Base-by-base conservation (phyloP, 1,140 invertebrate species). In the Drosophila micromelanica region DNA sequence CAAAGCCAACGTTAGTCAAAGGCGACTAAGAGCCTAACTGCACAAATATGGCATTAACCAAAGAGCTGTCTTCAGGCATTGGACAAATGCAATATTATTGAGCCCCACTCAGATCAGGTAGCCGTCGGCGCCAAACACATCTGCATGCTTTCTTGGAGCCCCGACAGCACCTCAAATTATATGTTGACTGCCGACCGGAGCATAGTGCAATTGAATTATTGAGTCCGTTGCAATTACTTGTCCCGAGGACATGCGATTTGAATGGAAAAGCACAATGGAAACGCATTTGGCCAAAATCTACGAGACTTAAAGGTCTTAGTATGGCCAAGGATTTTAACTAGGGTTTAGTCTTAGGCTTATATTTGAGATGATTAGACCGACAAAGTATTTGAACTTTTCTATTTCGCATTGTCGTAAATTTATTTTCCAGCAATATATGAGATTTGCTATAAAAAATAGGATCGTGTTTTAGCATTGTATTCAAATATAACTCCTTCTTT, bases 31-130 rank as follows among this genome's bases (percentile, higher is more conserved):
- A 27, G 62, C 27, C 40, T 17, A n/a, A 23, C 30, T 55, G 20
- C 7, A 30, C 42, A 57, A n/a, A 20, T 20, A 30, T 32, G 23
- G 8, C n/a, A n/a, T 23, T 5, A 30, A 12, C 40, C 23, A 15
- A 11, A 38, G 8, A 6, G 43, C 12, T 49, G n/a, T 12, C 64
- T 38, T 9, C 6, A 37, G 57, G 57, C 57, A n/a, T 20, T 11
- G n/a, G 13, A 30, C 12, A 57, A 57, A 65, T 57, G 63, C 27
- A 68, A 68, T 60, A 60, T 51, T 59, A 59, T 32, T 37, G 15
- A 30, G 15, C 13, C 2, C 15, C 30, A 35, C 17, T 8, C 6
- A 35, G 42, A n/a, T 20, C 56, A 60, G 56, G 64, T 60, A 42
- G 12, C 35, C 32, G 2, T 2, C 20, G 15, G 13, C 30, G 13